Conservation (phyloP, 2,797 vertebrate species). For the Vipera ursinii region DNA sequence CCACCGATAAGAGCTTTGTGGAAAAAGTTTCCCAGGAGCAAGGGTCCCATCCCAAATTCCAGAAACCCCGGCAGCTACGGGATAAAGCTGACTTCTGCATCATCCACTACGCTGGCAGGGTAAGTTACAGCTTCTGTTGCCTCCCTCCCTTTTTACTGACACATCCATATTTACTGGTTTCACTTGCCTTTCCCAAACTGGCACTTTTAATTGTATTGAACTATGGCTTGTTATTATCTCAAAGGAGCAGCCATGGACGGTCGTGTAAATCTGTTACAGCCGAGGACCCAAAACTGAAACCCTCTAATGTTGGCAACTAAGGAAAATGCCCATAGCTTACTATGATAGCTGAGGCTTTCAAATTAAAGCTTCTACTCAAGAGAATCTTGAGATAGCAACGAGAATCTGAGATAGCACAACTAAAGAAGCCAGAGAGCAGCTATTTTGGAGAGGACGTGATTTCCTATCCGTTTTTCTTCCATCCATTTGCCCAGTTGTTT, state of each 20-base stretch:
- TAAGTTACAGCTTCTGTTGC: constrained; percentile 39
- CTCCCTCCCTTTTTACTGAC: too few species aligned
- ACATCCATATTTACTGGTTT: not conserved
- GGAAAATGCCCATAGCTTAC: not conserved
- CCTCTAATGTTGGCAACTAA: not conserved
- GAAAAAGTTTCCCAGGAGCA: constrained; percentile 87
- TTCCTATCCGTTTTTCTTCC: not conserved
- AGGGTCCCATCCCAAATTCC: constrained; percentile 86
- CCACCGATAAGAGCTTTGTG: constrained; percentile 90
- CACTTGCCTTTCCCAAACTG: too few species aligned
- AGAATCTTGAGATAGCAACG: not conserved
- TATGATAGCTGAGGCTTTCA: not conserved
- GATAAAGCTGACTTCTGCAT: constrained; percentile 89
- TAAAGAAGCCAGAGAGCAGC: not conserved
- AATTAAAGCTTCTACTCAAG: not conserved
- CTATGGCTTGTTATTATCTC: not conserved
- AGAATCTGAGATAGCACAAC: not conserved
- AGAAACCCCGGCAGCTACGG: constrained; percentile 82
- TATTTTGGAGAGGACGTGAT: not conserved
- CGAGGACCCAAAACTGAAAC: not conserved
- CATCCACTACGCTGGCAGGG: constrained; percentile 91
- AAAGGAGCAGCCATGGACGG: not conserved
- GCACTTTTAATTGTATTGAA: not conserved
- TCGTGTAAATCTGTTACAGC: not conserved
- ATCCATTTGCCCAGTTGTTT: not conserved